Evolutionary conservation across 2,113 vertebrate genomes (phyloP).

Genomic region (Nyctereutes procyonoides): DNA sequence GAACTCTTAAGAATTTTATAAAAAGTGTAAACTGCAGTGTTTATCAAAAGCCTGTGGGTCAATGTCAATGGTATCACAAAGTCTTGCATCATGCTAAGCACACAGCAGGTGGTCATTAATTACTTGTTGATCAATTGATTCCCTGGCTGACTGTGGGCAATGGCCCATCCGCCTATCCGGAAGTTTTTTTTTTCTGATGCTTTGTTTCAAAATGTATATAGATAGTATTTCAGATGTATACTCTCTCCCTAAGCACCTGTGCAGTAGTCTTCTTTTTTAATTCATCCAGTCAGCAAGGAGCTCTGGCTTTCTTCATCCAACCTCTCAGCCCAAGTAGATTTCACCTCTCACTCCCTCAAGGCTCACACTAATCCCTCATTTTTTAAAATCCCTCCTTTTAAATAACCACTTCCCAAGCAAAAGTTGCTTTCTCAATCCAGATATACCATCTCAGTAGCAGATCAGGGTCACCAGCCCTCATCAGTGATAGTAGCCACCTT

Average conservation of each 20-base stretch:
- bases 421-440: not conserved
- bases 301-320: not conserved
- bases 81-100: not conserved
- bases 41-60: not conserved
- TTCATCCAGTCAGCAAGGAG: not conserved
- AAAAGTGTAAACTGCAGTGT: not conserved
- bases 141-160: not conserved
- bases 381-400: not conserved
- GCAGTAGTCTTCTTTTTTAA: not conserved
- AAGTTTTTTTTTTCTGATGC: not conserved
- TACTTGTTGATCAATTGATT: not conserved
- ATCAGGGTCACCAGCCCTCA: not conserved
- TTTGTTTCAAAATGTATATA: not conserved
- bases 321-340: not conserved
- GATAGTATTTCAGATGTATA: not conserved
- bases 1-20: not conserved
- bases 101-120: not conserved
- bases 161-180: not conserved
- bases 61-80: not conserved
- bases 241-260: not conserved
- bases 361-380: not conserved
- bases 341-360: not conserved
- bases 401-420: not conserved
- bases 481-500: not conserved
- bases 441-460: not conserved